Evolutionary conservation across 2,888 invertebrate species (phyloP).

Genomic region (Lasiommata megera): DNA sequence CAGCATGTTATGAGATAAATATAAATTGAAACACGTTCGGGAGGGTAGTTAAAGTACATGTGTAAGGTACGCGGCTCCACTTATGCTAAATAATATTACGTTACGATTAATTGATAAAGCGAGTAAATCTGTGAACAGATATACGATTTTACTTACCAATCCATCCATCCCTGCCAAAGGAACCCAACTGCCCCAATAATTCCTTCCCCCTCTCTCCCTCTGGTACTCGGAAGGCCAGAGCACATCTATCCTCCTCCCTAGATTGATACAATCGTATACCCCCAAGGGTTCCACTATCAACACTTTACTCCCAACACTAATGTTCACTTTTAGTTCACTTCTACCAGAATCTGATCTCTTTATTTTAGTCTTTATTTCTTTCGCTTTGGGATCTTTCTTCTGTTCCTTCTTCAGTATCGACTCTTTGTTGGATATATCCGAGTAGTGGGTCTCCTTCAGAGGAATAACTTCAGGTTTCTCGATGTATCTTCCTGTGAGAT

Average conservation of each 20-base stretch:
- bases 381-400: constrained; percentile 59
- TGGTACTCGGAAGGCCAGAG: constrained; percentile 96
- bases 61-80: too few relatives aligned
- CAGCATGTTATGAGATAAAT: too few relatives aligned
- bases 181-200: constrained; percentile 93
- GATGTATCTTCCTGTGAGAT: constrained; percentile 70
- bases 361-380: constrained; percentile 69
- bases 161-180: constrained; percentile 97
- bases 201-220: constrained; percentile 92
- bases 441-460: constrained; percentile 60
- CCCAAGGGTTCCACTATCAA: constrained; percentile 72
- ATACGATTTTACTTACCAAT: constrained; percentile 71
- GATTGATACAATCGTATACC: constrained; percentile 95
- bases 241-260: constrained; percentile 95
- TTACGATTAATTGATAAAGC: too few relatives aligned
- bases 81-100: too few relatives aligned
- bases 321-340: constrained; percentile 64
- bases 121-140: too few relatives aligned
- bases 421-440: constrained; percentile 61
- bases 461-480: constrained; percentile 65
- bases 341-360: constrained; percentile 68
- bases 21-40: too few relatives aligned
- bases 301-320: constrained; percentile 71
- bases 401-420: constrained; percentile 50
- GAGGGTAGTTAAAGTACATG: too few relatives aligned